Evolutionary conservation across 2,888 invertebrate species (phyloP), one percentile per base, ranked within the genome.

Genomic region (Gordius sp.): DNA sequence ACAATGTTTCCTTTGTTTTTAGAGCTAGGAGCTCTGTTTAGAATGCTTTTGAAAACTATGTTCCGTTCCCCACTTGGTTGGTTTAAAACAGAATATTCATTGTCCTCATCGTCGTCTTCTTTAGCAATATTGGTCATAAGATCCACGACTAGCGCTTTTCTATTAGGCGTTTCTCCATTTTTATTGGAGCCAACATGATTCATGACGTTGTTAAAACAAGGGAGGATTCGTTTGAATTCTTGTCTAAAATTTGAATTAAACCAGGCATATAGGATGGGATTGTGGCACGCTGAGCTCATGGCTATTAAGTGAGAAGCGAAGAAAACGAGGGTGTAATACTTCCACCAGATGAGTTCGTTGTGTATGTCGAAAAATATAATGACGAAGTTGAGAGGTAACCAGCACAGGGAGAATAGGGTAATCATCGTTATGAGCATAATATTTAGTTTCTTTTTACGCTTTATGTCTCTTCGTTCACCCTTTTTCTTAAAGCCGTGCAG

Each of bases 231-330:
- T 4, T n/a, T 4, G 20, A 47, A 47, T 47, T 47, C 47, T 4
- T 8, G 4, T 47, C 23, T 24, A 27, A 54, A 54, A 20, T 54
- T 54, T 25, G 26, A 16, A 20, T 54, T 54, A 20, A 26, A 54
- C 55, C 55, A 54, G 25, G 55, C 55, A 27, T 54, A 54, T 13
- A 54, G 27, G 26, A 54, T 26, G 4, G 55, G 55, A 20, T 54
- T 54, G 27, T 27, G 55, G 23, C 55, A 54, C 8, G 27, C 23
- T 8, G 26, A 27, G 55, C 55, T 54, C 55, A 54, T 54, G 13
- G 55, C 55, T 2, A 54, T 25, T 16, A 28, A 16, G 23, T 54
- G 55, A 24, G 55, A 24, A 24, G 8, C 25, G 28, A 54, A 54
- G 27, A 26, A 54, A 26, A 54, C 13, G 8, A 28, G 27, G 2